These are phyloP conservation scores for Ischnura elegans DNA, from an alignment of 2,888 invertebrate genomes.

Conservation along the genomic window DNA sequence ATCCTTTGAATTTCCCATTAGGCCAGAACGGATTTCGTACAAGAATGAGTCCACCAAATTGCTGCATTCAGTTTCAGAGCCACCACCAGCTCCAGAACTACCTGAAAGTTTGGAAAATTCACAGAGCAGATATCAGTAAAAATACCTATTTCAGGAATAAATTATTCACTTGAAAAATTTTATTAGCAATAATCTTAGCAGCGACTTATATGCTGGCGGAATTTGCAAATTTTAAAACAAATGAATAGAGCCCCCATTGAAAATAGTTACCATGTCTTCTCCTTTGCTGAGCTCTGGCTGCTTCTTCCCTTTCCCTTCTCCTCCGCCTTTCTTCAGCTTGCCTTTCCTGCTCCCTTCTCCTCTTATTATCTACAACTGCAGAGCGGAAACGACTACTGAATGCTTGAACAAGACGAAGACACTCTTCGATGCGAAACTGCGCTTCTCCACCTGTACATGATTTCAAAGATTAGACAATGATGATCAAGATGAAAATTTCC, in stretches of 20 bases:
- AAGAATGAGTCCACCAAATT: conserved; percentile 88
- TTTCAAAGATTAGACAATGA: too few relatives aligned
- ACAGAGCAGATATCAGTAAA: neutral
- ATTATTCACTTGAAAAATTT: too few relatives aligned
- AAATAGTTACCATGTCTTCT: conserved; percentile 72
- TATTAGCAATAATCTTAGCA: too few relatives aligned
- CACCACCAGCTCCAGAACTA: conserved; percentile 85
- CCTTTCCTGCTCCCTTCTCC: conserved; percentile 90
- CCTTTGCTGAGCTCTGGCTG: conserved; percentile 83
- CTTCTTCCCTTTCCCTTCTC: conserved; percentile 86
- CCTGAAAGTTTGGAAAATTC: neutral
- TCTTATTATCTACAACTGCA: conserved; percentile 91
- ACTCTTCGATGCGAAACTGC: conserved; percentile 95
- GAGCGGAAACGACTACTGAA: conserved; percentile 94
- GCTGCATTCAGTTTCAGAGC: conserved; percentile 84
- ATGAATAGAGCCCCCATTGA: neutral
- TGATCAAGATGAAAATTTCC: neutral
- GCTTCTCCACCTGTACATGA: conserved; percentile 75
- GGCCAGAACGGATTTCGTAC: conserved; percentile 85
- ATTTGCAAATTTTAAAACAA: conserved; percentile 62
- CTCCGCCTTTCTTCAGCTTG: conserved; percentile 89
- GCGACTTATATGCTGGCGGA: neutral
- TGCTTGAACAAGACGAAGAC: conserved; percentile 92
- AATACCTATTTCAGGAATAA: neutral
- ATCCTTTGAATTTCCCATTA: conserved; percentile 48